A percentile compares a stretch with the other conserved stretches of the same genome.
These are phyloP conservation scores for Charadrius vociferus DNA, from an alignment of 2,113 vertebrate species.

Conservation along the genomic window DNA sequence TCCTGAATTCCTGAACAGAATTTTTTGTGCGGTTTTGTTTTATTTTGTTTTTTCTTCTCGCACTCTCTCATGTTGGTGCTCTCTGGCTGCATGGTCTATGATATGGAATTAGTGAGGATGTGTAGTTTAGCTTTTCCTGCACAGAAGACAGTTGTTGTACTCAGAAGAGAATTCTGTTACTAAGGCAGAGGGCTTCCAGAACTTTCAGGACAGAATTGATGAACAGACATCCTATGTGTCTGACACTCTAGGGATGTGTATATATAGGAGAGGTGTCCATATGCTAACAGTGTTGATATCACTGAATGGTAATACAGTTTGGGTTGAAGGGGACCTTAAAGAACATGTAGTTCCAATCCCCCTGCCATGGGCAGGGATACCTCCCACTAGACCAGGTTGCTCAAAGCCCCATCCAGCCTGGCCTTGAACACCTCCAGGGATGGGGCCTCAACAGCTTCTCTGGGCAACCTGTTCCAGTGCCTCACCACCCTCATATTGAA, in stretches of 20 bases:
- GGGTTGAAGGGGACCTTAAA: not conserved
- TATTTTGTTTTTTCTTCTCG: not conserved
- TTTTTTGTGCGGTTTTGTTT: not conserved
- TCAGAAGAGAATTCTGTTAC: not conserved
- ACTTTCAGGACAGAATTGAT: not conserved
- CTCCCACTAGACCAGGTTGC: not conserved
- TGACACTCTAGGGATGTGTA: not conserved
- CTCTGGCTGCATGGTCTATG: not conserved
- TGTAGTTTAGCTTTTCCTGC: not conserved
- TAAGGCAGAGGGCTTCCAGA: not conserved
- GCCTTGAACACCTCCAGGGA: not conserved
- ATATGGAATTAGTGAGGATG: not conserved
- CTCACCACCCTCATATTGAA: not conserved
- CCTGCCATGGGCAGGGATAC: not conserved
- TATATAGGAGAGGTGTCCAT: not conserved
- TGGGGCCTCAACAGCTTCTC: not conserved
- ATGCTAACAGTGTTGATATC: not conserved
- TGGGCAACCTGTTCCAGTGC: not conserved
- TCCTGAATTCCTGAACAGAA: not conserved
- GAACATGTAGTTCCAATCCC: not conserved
- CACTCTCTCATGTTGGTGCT: not conserved
- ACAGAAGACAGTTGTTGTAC: not conserved
- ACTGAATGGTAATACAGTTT: not conserved
- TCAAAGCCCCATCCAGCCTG: not conserved
- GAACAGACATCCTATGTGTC: not conserved